These are phyloP conservation scores for Syrphus vitripennis DNA, from an alignment of 2,888 invertebrate species.

Conservation along the genomic window DNA sequence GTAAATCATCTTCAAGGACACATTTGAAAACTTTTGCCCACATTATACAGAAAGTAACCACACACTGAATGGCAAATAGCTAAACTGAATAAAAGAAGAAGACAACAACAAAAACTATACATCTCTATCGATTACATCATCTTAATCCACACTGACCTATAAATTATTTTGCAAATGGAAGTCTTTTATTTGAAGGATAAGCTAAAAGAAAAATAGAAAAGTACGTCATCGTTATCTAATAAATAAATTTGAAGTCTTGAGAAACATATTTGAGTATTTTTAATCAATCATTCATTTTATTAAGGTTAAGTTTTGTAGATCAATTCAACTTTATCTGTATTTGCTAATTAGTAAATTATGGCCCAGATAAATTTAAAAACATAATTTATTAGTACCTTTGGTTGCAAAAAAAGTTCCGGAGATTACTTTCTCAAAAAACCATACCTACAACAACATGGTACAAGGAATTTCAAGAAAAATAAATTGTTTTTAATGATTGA, in stretches of 20 bases:
- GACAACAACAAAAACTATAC: too few relatives aligned
- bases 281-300: background rate
- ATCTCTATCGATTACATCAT: conserved; percentile 57
- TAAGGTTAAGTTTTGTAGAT: background rate
- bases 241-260: background rate
- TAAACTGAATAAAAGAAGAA: conserved; percentile 17
- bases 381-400: background rate
- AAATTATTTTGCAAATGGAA: conserved; percentile 41
- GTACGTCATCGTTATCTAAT: background rate
- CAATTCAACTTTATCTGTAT: background rate
- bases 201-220: background rate
- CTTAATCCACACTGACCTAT: conserved; percentile 54
- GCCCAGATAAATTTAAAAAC: background rate
- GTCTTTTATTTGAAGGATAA: background rate
- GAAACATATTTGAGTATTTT: background rate
- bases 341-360: background rate
- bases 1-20: conserved; percentile 16
- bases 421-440: background rate
- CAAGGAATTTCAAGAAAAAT: background rate
- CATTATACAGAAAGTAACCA: background rate
- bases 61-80: conserved; percentile 2
- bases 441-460: background rate
- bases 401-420: background rate
- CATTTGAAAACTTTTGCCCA: conserved; percentile 14
- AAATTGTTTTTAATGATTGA: too few relatives aligned